Evolutionary conservation across 2,888 invertebrate genomes (phyloP).

Genomic region (Imbricaverruca yamaguchii): DNA sequence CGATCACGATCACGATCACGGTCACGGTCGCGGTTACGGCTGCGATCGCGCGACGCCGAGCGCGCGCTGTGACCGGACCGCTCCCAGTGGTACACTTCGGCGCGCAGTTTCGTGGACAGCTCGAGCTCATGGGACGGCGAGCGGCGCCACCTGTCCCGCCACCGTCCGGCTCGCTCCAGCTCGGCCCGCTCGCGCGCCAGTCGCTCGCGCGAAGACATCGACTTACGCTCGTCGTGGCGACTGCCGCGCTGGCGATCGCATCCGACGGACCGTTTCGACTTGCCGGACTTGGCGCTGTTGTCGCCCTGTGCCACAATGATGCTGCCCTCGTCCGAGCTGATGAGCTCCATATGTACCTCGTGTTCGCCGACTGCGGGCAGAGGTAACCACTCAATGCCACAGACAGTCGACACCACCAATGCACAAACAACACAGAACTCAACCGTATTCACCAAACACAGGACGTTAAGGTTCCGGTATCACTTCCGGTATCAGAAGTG

Average conservation of each 20-base stretch:
- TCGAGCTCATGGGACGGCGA: background rate
- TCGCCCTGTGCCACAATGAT: background rate
- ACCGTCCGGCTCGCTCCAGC: too few species aligned
- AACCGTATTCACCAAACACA: too few species aligned
- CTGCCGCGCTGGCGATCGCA: too few species aligned
- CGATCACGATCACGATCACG: background rate
- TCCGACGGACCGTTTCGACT: too few species aligned
- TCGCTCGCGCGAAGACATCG: too few species aligned
- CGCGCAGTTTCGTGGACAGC: background rate
- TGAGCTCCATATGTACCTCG: background rate
- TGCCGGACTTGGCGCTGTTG: background rate
- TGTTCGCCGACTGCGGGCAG: background rate
- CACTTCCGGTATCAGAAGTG: too few species aligned
- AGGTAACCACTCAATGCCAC: background rate
- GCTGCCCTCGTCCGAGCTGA: conserved; percentile 4
- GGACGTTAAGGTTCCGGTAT: too few species aligned
- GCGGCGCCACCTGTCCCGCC: background rate
- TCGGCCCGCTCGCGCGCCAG: too few species aligned
- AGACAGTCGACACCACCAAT: background rate
- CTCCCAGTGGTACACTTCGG: background rate
- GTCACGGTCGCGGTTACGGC: background rate
- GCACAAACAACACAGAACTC: background rate
- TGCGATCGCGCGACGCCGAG: background rate
- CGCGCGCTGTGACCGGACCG: background rate
- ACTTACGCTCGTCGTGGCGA: too few species aligned